phyloP scores from a whole-genome alignment of 37 sponge, comb jelly and placozoan genomes.

The Spongilla lacustris region DNA sequence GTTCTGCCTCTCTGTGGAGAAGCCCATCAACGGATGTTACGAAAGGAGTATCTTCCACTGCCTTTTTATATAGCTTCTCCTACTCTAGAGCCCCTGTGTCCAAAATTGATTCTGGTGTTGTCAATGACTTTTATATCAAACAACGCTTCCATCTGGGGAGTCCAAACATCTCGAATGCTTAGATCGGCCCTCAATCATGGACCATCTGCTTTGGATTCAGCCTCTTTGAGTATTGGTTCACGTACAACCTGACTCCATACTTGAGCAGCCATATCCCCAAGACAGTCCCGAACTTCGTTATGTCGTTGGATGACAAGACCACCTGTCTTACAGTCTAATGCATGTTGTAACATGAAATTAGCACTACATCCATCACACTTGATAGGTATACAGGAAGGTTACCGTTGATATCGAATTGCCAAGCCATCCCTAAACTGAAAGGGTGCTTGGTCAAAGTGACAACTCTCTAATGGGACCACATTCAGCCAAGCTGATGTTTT shows the following conservation, averaged over 20 bases:
- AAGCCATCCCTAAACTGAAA: conserved; percentile 40
- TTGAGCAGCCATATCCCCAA: conserved; percentile 28
- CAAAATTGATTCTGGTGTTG: not conserved
- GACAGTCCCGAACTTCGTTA: conserved; percentile 24
- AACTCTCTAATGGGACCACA: conserved; percentile 11
- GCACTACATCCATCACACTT: conserved; percentile 33
- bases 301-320: conserved; percentile 21
- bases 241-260: conserved; percentile 17
- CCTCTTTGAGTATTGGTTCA: conserved; percentile 12
- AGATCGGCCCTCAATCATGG: conserved; percentile 22
- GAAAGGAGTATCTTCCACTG: conserved; percentile 30
- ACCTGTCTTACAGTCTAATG: conserved; percentile 16
- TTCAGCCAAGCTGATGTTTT: conserved; percentile 5
- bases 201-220: not conserved
- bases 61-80: conserved; percentile 3
- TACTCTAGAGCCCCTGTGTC: conserved; percentile 3
- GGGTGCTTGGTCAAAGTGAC: conserved; percentile 40
- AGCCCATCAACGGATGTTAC: conserved; percentile 40
- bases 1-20: conserved; percentile 25
- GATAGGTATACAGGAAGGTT: not conserved
- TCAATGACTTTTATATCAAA: conserved; percentile 54
- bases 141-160: conserved; percentile 37
- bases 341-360: conserved; percentile 15
- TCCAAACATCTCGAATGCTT: conserved; percentile 38
- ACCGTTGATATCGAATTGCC: conserved; percentile 19